phyloP scores from a whole-genome alignment of 2,797 vertebrate species.

The Nyctibius grandis region DNA sequence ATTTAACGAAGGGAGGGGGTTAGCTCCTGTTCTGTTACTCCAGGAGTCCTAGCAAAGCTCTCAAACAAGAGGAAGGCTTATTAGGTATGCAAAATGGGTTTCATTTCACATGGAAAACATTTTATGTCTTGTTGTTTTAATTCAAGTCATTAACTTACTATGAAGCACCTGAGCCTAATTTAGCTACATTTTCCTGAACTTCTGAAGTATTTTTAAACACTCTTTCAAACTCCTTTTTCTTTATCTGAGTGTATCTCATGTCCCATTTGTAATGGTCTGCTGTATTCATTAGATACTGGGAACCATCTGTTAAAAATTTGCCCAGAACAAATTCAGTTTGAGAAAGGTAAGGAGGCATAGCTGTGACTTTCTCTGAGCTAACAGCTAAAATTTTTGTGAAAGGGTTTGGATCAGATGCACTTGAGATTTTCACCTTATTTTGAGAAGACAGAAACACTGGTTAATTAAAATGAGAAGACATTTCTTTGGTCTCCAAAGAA shows the following conservation, averaged over 20 bases:
- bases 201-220: background rate
- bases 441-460: background rate
- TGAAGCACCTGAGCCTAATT: background rate
- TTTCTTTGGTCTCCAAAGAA: slow-evolving; percentile 47
- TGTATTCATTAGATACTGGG: slow-evolving; percentile 29
- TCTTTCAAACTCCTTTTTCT: background rate
- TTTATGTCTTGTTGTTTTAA: slow-evolving; percentile 1
- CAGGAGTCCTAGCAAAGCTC: background rate
- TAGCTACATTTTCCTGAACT: background rate
- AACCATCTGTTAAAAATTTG: slow-evolving; percentile 43
- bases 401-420: background rate
- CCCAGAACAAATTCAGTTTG: slow-evolving; percentile 37
- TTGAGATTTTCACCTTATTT: slow-evolving; percentile 28
- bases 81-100: background rate
- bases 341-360: slow-evolving; percentile 9
- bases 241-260: background rate
- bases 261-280: slow-evolving; percentile 34
- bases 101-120: background rate
- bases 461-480: slow-evolving; percentile 56
- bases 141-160: background rate
- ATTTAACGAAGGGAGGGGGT: background rate
- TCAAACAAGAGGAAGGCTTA: background rate
- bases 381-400: background rate
- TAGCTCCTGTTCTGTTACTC: background rate
- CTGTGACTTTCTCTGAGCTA: slow-evolving; percentile 13